These are phyloP conservation scores for Ophioninae sp. DNA, from an alignment of 2,888 invertebrate species.

Conservation along the genomic window DNA sequence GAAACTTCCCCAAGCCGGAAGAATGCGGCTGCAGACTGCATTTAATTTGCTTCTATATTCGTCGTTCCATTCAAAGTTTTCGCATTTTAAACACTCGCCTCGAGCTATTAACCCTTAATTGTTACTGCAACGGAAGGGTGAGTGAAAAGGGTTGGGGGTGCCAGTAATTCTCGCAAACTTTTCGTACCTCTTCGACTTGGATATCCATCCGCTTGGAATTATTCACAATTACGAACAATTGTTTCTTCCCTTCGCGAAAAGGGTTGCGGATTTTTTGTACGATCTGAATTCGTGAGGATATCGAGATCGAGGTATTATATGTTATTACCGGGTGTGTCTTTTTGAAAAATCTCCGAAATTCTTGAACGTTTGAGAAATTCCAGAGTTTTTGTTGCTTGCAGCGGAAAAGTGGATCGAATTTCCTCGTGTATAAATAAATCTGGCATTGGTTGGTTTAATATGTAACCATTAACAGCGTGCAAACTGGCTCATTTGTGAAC, in stretches of 20 bases:
- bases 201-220: neutral
- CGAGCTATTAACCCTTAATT: neutral
- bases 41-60: conserved; percentile 6
- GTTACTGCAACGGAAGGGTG: neutral
- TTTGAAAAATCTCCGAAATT: neutral
- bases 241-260: neutral
- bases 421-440: neutral
- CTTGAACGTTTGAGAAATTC: neutral
- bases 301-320: neutral
- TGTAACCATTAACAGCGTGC: neutral
- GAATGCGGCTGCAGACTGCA: conserved; percentile 20
- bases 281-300: neutral
- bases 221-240: neutral
- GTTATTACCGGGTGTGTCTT: neutral
- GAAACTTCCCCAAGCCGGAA: conserved; percentile 31
- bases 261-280: neutral
- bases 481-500: conserved; percentile 4
- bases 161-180: neutral
- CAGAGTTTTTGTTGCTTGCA: neutral
- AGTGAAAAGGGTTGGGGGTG: neutral
- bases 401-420: neutral
- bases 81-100: neutral
- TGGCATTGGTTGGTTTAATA: conserved; percentile 12
- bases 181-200: neutral
- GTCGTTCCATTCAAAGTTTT: neutral